phyloP scores from a whole-genome alignment of 2,113 vertebrate genomes.

The Perca fluviatilis region DNA sequence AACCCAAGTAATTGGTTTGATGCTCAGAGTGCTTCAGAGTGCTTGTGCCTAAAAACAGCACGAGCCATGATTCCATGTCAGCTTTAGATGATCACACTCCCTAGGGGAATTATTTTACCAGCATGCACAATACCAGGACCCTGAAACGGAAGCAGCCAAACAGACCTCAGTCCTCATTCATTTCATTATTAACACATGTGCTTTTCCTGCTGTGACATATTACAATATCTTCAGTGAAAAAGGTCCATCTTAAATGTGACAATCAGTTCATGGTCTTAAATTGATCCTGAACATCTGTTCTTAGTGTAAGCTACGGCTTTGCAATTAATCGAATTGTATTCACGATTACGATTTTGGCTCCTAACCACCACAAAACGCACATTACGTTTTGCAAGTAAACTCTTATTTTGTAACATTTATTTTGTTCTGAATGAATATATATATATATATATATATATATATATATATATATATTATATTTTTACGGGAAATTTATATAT shows the following conservation, averaged over 20 bases:
- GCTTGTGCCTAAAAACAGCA: not conserved
- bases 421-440: too few relatives aligned
- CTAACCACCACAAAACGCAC: too few relatives aligned
- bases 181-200: not conserved
- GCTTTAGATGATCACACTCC: not conserved
- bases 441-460: too few relatives aligned
- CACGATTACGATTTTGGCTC: too few relatives aligned
- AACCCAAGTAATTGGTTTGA: not conserved
- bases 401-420: too few relatives aligned
- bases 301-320: too few relatives aligned
- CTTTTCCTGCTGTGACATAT: not conserved
- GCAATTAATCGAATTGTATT: too few relatives aligned
- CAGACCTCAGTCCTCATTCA: not conserved
- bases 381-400: too few relatives aligned
- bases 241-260: not conserved
- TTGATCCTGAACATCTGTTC: not conserved
- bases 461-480: too few relatives aligned
- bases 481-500: too few relatives aligned
- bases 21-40: not conserved
- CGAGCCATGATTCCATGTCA: not conserved
- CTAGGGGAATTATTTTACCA: not conserved
- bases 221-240: not conserved
- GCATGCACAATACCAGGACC: not conserved
- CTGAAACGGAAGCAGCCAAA: not conserved
- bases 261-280: not conserved